Conservation (phyloP, 2,113 vertebrate genomes). For the Plectropomus leopardus region DNA sequence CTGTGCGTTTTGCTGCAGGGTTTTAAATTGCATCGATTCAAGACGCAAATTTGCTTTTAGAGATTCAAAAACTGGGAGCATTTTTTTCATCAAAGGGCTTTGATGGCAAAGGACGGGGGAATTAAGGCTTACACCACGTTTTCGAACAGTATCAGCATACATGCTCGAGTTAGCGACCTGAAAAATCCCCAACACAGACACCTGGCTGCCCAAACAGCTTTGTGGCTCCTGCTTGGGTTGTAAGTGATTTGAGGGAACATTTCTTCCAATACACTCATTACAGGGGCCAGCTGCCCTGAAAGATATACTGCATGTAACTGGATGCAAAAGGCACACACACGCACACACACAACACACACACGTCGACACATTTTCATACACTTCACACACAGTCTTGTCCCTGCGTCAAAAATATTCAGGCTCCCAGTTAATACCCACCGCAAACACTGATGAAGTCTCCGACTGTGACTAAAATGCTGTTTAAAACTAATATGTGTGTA, state of each 20-base stretch:
- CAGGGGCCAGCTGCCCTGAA: slow-evolving; percentile 25
- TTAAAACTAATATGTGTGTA: slow-evolving; percentile 14
- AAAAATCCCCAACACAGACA: slow-evolving; percentile 9
- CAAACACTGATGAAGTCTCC: slow-evolving; percentile 5
- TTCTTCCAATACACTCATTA: neutral
- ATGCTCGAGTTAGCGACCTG: slow-evolving; percentile 2
- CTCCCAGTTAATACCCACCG: neutral
- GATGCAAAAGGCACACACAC: slow-evolving; percentile 46
- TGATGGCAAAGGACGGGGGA: neutral
- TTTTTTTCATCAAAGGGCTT: neutral
- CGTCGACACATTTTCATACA: slow-evolving; percentile 9
- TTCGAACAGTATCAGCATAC: slow-evolving; percentile 18
- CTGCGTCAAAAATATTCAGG: slow-evolving; percentile 13
- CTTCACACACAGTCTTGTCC: slow-evolving; percentile 10
- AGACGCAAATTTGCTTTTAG: slow-evolving; percentile 13
- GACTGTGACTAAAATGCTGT: slow-evolving; percentile 11
- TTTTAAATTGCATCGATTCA: slow-evolving; percentile 24
- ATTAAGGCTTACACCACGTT: slow-evolving; percentile 42
- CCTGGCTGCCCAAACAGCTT: slow-evolving; percentile 15
- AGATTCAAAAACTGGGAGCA: slow-evolving; percentile 14
- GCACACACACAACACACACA: neutral
- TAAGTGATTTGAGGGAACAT: slow-evolving; percentile 1
- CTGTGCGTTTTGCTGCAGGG: slow-evolving; percentile 15
- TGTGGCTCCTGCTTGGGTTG: neutral
- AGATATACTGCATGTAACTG: slow-evolving; percentile 39